Percentiles rank a stretch among this genome's conserved stretches.
Evolutionary conservation across 2,888 invertebrate genomes (phyloP).

Genomic region (Sepiola atlantica): DNA sequence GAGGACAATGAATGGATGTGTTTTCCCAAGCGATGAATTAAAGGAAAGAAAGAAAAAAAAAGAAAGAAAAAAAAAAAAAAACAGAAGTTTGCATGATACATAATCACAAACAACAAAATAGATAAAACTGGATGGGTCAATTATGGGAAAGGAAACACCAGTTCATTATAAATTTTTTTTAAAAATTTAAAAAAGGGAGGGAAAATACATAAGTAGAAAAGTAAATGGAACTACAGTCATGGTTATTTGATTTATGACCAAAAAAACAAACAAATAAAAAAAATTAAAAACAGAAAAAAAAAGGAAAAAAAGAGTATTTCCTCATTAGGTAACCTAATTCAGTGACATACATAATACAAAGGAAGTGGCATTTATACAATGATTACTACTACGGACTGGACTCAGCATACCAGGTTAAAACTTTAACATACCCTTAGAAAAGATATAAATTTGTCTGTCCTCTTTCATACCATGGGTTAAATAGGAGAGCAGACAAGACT

Average conservation of each 20-base stretch:
- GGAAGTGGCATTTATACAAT: neutral
- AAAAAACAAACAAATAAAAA: too few species aligned
- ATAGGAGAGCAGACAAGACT: too few species aligned
- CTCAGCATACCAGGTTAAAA: too few species aligned
- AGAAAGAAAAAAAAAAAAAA: too few species aligned
- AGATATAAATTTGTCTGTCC: too few species aligned
- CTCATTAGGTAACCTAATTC: neutral
- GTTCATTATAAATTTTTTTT: constrained; percentile 12
- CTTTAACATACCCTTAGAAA: too few species aligned
- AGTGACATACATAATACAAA: neutral
- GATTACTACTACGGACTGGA: too few species aligned
- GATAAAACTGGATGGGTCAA: neutral
- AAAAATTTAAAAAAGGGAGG: neutral
- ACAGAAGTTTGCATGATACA: neutral
- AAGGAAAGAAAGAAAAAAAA: too few species aligned
- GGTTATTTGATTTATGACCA: neutral
- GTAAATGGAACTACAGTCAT: neutral
- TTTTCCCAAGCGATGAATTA: neutral
- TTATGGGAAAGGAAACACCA: neutral
- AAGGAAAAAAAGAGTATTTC: neutral
- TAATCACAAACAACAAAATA: neutral
- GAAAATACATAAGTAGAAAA: neutral
- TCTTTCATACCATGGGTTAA: too few species aligned
- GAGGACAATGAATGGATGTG: neutral
- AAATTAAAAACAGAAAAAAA: too few species aligned